phyloP scores from a whole-genome alignment of 2,113 vertebrate species.

The Ptilonorhynchus violaceus region DNA sequence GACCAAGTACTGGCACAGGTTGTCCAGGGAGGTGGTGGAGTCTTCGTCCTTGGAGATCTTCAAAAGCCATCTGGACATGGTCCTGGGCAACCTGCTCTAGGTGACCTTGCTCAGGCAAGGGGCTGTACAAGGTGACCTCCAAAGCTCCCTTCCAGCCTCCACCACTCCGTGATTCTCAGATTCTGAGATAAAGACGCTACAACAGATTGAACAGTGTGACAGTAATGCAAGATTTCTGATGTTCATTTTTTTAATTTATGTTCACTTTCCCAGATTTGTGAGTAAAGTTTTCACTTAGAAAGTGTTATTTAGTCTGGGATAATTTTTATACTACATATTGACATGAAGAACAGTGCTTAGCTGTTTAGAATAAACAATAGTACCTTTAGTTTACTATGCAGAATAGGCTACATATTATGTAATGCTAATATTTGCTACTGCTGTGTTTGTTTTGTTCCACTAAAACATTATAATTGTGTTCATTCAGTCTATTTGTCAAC shows the following conservation, averaged over 20 bases:
- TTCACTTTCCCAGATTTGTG: background rate
- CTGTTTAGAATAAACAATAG: background rate
- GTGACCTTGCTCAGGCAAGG: rapidly evolving
- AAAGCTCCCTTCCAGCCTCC: background rate
- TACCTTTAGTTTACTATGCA: background rate
- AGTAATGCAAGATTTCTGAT: background rate
- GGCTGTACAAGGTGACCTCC: background rate
- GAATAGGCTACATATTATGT: background rate
- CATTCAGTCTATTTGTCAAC: background rate
- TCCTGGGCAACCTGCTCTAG: background rate
- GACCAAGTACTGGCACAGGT: rapidly evolving
- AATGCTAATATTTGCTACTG: background rate
- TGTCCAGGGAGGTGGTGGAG: background rate
- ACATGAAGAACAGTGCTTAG: background rate
- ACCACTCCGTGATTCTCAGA: background rate
- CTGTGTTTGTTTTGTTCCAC: background rate
- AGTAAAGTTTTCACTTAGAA: background rate
- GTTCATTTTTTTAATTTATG: background rate
- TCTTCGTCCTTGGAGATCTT: background rate
- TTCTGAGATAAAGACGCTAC: background rate
- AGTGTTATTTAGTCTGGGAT: background rate
- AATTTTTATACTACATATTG: background rate
- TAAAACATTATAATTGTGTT: background rate
- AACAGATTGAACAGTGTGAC: background rate
- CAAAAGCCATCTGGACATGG: rapidly evolving